These are phyloP conservation scores for Synergus gifuensis DNA, from an alignment of 2,888 invertebrate genomes.

Conservation along the genomic window DNA sequence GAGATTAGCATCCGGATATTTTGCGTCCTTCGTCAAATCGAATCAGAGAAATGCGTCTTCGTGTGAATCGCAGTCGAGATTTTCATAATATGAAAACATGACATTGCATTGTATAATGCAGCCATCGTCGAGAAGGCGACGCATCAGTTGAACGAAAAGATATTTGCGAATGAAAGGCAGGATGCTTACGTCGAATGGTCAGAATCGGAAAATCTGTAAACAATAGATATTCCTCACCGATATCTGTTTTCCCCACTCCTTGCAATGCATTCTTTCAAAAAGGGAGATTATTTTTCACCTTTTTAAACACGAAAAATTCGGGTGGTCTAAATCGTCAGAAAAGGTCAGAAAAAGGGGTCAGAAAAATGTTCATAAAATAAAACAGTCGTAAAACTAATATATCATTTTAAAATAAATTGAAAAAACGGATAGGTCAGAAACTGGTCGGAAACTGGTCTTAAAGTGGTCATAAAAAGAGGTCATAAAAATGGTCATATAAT, in stretches of 20 bases:
- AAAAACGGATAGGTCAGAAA: too few species aligned
- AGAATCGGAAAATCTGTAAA: not conserved
- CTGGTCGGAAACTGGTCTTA: too few species aligned
- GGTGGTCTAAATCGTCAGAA: too few species aligned
- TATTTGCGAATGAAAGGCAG: constrained; percentile 31
- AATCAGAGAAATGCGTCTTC: constrained; percentile 8
- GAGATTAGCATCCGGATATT: constrained; percentile 5
- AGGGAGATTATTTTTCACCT: not conserved
- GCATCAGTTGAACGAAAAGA: constrained; percentile 41
- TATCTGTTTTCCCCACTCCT: not conserved
- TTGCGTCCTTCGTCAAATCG: constrained; percentile 5
- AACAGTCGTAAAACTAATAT: too few species aligned
- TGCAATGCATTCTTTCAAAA: not conserved
- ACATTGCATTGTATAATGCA: constrained; percentile 47
- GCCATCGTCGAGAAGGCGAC: constrained; percentile 38
- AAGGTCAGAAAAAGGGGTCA: too few species aligned
- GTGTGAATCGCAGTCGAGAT: constrained; percentile 31
- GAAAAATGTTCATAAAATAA: too few species aligned
- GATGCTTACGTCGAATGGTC: constrained; percentile 44
- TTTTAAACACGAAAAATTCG: too few species aligned
- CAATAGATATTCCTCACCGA: constrained; percentile 7
- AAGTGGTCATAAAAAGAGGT: too few species aligned
- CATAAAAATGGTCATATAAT: too few species aligned
- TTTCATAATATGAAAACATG: constrained; percentile 47
- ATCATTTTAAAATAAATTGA: too few species aligned